A percentile compares a stretch with the other conserved stretches of the same genome.
These are phyloP conservation scores for Lepidurus apus DNA, from an alignment of 1,140 invertebrate species.

Conservation along the genomic window DNA sequence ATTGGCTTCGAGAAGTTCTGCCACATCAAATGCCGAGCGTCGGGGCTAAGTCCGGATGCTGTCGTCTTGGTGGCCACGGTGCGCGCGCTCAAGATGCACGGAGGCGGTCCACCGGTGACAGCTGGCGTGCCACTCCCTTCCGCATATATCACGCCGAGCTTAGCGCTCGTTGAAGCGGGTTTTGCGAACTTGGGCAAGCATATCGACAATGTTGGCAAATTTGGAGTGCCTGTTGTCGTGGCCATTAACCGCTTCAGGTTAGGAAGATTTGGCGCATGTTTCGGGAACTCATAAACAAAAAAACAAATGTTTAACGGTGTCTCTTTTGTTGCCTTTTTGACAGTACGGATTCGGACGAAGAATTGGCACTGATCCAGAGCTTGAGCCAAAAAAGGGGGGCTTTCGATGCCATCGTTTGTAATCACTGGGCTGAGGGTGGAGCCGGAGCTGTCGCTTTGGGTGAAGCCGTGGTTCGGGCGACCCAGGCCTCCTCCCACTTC, in stretches of 20 bases:
- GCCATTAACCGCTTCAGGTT: conserved; percentile 84
- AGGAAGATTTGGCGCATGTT: conserved; percentile 43
- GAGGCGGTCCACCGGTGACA: conserved; percentile 83
- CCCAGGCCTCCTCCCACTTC: conserved; percentile 54
- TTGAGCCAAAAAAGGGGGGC: conserved; percentile 71
- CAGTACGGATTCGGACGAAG: conserved; percentile 79
- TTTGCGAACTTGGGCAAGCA: conserved; percentile 88
- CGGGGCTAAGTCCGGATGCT: conserved; percentile 77
- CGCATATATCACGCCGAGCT: conserved; percentile 82
- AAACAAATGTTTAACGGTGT: conserved; percentile 27
- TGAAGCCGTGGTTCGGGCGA: conserved; percentile 75
- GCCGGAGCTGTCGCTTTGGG: conserved; percentile 78
- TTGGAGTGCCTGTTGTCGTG: conserved; percentile 91
- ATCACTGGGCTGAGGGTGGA: conserved; percentile 88
- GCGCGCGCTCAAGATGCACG: conserved; percentile 96
- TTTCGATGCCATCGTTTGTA: conserved; percentile 75
- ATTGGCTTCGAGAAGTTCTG: conserved; percentile 99
- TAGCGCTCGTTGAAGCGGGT: conserved; percentile 81
- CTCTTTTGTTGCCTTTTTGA: conserved; percentile 38
- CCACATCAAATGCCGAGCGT: conserved; percentile 93
- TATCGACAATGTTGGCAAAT: conserved; percentile 84
- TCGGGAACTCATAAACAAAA: neutral
- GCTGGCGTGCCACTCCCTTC: conserved; percentile 74
- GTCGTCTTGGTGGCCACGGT: conserved; percentile 91
- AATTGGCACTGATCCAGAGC: conserved; percentile 73